phyloP scores from a whole-genome alignment of 2,797 vertebrate genomes.

The Dryobates pubescens region DNA sequence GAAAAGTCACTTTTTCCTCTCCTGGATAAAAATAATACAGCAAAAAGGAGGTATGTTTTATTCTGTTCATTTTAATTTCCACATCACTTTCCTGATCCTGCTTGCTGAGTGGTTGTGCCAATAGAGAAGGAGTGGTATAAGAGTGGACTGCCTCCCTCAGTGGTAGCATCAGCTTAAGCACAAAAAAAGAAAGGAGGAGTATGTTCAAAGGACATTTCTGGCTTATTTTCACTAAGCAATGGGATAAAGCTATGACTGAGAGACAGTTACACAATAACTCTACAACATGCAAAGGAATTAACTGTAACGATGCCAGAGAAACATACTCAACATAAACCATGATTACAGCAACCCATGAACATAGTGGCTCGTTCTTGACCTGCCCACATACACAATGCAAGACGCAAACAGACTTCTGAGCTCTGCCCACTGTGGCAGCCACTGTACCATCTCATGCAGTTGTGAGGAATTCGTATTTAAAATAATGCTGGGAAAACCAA shows the following conservation, averaged over 20 bases:
- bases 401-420: neutral
- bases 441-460: fast-evolving
- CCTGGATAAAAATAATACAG: neutral
- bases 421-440: neutral
- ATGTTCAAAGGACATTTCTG: neutral
- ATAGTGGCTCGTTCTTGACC: neutral
- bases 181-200: neutral
- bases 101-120: neutral
- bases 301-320: neutral
- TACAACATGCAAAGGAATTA: neutral
- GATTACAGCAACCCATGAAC: neutral
- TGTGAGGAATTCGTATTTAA: neutral
- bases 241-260: neutral
- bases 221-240: neutral
- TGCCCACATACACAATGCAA: neutral
- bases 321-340: neutral
- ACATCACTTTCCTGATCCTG: neutral
- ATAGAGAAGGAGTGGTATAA: neutral
- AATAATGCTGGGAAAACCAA: neutral
- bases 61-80: slow-evolving; percentile 6
- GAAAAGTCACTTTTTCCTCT: neutral
- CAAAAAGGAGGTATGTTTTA: neutral
- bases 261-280: neutral
- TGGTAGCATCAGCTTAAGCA: neutral
- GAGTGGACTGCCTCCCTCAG: neutral